phyloP scores from a whole-genome alignment of 2,797 vertebrate genomes.

The Champsocephalus gunnari region DNA sequence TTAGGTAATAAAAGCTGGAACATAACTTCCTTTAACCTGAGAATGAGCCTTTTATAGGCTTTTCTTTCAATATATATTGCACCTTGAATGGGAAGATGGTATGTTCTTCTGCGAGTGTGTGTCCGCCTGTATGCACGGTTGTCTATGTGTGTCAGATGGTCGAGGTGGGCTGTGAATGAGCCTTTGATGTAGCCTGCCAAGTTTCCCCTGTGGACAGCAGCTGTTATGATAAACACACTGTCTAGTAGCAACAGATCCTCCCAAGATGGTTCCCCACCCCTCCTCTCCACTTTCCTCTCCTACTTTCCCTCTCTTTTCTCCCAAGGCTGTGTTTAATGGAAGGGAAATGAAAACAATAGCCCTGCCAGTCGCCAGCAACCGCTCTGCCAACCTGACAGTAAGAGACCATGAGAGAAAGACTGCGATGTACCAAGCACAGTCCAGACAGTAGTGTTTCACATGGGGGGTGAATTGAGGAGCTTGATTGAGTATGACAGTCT shows the following conservation, averaged over 20 bases:
- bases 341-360: constrained; percentile 83
- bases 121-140: constrained; percentile 11
- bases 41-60: constrained; percentile 50
- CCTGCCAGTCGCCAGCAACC: constrained; percentile 66
- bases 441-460: constrained; percentile 47
- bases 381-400: constrained; percentile 67
- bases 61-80: constrained; percentile 41
- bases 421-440: constrained; percentile 39
- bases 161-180: constrained; percentile 79
- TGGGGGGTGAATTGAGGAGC: constrained; percentile 12
- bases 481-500: constrained; percentile 46
- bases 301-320: constrained; percentile 65
- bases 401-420: constrained; percentile 51
- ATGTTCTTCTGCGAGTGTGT: constrained; percentile 25
- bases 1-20: constrained; percentile 72
- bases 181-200: constrained; percentile 81
- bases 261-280: constrained; percentile 73
- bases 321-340: constrained; percentile 75
- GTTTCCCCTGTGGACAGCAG: constrained; percentile 84
- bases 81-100: constrained; percentile 40
- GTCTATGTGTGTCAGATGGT: constrained; percentile 69
- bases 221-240: constrained; percentile 85
- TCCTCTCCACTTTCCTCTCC: constrained; percentile 45
- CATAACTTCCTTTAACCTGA: constrained; percentile 73
- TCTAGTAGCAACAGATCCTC: constrained; percentile 82